Conservation (phyloP, 2,888 invertebrate genomes). For the Acanthoscelides obtectus region DNA sequence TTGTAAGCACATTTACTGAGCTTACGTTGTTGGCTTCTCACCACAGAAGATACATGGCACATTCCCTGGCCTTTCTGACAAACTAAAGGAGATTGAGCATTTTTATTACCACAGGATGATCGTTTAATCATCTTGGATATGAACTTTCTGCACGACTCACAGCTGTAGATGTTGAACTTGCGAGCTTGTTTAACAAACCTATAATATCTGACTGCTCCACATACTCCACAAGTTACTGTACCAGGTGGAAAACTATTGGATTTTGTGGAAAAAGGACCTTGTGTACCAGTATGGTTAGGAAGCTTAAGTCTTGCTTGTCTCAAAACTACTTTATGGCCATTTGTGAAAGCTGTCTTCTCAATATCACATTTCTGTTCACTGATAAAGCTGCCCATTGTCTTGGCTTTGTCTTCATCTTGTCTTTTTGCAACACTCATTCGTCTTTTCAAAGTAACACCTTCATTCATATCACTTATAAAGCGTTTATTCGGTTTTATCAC, state of each 20-base stretch:
- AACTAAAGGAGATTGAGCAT: conserved; percentile 54
- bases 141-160: conserved; percentile 83
- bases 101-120: conserved; percentile 56
- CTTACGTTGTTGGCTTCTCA: conserved; percentile 68
- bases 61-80: conserved; percentile 68
- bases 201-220: conserved; percentile 71
- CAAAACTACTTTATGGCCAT: conserved; percentile 62
- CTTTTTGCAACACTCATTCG: conserved; percentile 36
- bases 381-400: conserved; percentile 22
- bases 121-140: conserved; percentile 76
- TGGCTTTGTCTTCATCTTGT: conserved; percentile 23
- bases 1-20: conserved; percentile 63
- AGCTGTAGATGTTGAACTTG: conserved; percentile 80
- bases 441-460: conserved; percentile 40
- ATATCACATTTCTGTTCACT: conserved; percentile 15
- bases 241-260: conserved; percentile 50
- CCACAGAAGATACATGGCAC: conserved; percentile 68
- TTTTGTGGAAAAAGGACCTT: conserved; percentile 64
- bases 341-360: conserved; percentile 45
- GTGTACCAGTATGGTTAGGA: conserved; percentile 45
- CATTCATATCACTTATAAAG: conserved; percentile 59
- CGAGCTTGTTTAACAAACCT: conserved; percentile 74
- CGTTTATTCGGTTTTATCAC: conserved; percentile 86
- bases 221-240: conserved; percentile 72
- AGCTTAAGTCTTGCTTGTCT: conserved; percentile 47